phyloP scores from a whole-genome alignment of 2,888 invertebrate genomes.

The Volucella inanis region DNA sequence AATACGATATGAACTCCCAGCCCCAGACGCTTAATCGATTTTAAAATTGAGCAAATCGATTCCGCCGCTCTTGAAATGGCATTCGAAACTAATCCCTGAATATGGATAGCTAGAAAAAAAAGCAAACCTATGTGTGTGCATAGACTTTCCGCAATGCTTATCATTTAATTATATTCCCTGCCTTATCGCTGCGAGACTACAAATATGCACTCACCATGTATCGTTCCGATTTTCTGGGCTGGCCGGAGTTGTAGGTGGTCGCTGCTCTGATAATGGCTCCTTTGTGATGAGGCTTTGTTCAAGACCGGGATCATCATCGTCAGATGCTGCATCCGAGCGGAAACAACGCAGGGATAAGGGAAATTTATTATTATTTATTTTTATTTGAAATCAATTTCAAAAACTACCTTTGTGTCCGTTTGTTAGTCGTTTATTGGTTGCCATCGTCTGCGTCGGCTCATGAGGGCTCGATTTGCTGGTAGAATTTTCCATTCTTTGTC shows the following conservation, averaged over 20 bases:
- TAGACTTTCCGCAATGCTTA: constrained; percentile 25
- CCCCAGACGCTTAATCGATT: not conserved
- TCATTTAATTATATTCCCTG: constrained; percentile 29
- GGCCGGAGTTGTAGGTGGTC: no score
- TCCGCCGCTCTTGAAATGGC: not conserved
- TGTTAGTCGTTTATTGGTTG: constrained; percentile 10
- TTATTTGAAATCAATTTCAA: not conserved
- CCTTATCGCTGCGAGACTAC: constrained; percentile 2
- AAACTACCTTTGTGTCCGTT: constrained; percentile 42
- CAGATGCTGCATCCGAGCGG: constrained; percentile 31
- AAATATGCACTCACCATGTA: constrained; percentile 51
- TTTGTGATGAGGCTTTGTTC: constrained; percentile 44
- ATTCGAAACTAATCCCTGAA: constrained; percentile 22
- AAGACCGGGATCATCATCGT: constrained; percentile 15
- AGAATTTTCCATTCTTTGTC: constrained; percentile 5
- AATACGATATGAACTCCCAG: not conserved
- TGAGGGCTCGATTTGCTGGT: not conserved
- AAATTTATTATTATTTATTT: not conserved
- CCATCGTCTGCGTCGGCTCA: constrained; percentile 10
- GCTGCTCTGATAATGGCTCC: constrained; percentile 9
- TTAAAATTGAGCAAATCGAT: not conserved
- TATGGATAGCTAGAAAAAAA: no score
- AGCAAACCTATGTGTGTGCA: constrained; percentile 2
- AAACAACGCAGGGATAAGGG: constrained; percentile 13
- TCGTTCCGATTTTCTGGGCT: constrained; percentile 42